Conservation (phyloP, 2,888 invertebrate species). For the Campaea margaritaria region DNA sequence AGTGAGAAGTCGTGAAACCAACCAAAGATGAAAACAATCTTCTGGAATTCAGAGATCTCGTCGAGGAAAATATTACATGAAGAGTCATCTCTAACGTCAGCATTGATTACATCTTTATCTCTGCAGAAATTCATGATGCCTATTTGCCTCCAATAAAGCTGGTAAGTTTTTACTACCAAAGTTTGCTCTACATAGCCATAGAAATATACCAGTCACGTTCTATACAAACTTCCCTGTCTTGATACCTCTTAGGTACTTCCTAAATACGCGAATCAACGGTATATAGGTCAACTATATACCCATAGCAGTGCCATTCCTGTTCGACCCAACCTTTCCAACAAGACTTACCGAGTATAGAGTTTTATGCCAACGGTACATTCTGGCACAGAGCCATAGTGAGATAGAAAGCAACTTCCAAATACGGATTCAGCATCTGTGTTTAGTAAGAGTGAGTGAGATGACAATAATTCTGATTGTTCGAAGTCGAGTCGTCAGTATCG, state of each 20-base stretch:
- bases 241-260: conserved; percentile 48
- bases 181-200: conserved; percentile 41
- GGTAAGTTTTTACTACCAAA: conserved; percentile 46
- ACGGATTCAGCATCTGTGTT: conserved; percentile 71
- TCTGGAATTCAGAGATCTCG: conserved; percentile 21
- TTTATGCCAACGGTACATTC: conserved; percentile 76
- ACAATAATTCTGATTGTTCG: conserved; percentile 72
- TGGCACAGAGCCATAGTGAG: conserved; percentile 80
- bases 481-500: conserved; percentile 73
- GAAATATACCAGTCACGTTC: conserved; percentile 33
- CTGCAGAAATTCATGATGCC: conserved; percentile 43
- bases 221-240: conserved; percentile 41
- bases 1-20: conserved; percentile 16
- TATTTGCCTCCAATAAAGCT: conserved; percentile 43
- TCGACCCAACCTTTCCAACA: conserved; percentile 73
- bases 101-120: conserved; percentile 37
- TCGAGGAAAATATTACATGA: conserved; percentile 23
- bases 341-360: conserved; percentile 62
- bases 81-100: conserved; percentile 34
- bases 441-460: conserved; percentile 78
- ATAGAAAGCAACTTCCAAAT: conserved; percentile 67
- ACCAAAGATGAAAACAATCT: conserved; percentile 29
- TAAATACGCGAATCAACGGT: conserved; percentile 43
- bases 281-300: conserved; percentile 58
- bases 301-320: conserved; percentile 64